Base-by-base conservation (phyloP, 2,113 vertebrate species). In the Nerophis lumbriciformis region DNA sequence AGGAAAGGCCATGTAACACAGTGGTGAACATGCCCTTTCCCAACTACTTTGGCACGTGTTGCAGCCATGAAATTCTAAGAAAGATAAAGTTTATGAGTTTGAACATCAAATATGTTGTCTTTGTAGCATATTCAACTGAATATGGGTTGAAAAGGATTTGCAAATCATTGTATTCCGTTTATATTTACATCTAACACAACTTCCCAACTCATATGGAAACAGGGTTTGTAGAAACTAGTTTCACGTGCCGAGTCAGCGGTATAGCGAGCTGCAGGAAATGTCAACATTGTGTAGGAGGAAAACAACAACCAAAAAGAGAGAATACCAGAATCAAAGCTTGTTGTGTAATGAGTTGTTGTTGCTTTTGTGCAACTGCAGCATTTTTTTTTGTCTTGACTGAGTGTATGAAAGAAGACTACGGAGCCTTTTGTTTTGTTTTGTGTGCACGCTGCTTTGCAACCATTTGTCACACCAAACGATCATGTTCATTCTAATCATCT, bases 221-320 rank as follows among this genome's bases (percentile, higher is more conserved):
- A 3, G 21, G 21, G 21, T 28, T 28, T 28, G 21, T 19, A 19
- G 19, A 19, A 19, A 19, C 19, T 28, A 45, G 71, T 76, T 80
- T 12, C 61, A 74, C 68, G 48, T 57, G 50, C 72, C 62, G 66
- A 72, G 42, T 79, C 48, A 66, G 66, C 66, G 57, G 35, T 63
- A 75, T 53, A 53, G 61, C 53, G 45, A 38, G 15, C 55, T 51
- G 19, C 9, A 60, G 10, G 63, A 72, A 78, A 72, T 62, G 19
- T 63, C 13, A 68, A 59, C 42, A 56, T 42, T 49, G 60, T 38
- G 44, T 4, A 61, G 45, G 8, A 21, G 14, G 39, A 62, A 48
- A 49, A 9, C 16, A 36, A 13, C 53, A 49, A 67, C n/a, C 2
- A 54, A 63, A 63, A 66, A 19, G n/a, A 51, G 47, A 72, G 49